These are phyloP conservation scores for Falco concolor DNA, from an alignment of 2,797 vertebrate species.

Conservation along the genomic window DNA sequence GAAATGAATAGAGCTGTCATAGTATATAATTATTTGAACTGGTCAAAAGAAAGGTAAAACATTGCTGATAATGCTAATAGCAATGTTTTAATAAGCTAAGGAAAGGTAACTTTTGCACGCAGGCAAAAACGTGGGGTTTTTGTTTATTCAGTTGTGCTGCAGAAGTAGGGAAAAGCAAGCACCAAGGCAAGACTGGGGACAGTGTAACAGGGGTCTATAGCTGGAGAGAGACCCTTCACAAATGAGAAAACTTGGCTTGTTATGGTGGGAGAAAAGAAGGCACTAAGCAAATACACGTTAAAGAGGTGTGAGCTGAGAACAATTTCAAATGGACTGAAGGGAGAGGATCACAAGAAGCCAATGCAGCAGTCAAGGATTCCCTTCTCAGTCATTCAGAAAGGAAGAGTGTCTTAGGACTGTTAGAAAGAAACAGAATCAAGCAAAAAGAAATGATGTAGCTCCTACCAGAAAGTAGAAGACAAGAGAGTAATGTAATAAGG, in stretches of 20 bases:
- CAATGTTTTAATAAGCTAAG: neutral
- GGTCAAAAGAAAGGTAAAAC: neutral
- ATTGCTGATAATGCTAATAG: neutral
- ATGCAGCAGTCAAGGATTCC: neutral
- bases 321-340: neutral
- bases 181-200: neutral
- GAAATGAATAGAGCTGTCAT: neutral
- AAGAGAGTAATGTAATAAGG: neutral
- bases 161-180: neutral
- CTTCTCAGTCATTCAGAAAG: neutral
- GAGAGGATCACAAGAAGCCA: neutral
- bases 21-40: neutral
- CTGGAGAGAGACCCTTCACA: neutral
- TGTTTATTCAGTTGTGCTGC: neutral
- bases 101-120: neutral
- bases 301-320: neutral
- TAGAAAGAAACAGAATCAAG: neutral
- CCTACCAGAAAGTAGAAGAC: neutral
- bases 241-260: neutral
- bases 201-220: neutral
- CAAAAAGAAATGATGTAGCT: neutral
- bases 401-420: neutral
- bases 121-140: neutral
- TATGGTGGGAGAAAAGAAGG: neutral
- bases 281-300: neutral